Base-by-base conservation (phyloP, 2,888 invertebrate species). In the Diadegma fenestrale region DNA sequence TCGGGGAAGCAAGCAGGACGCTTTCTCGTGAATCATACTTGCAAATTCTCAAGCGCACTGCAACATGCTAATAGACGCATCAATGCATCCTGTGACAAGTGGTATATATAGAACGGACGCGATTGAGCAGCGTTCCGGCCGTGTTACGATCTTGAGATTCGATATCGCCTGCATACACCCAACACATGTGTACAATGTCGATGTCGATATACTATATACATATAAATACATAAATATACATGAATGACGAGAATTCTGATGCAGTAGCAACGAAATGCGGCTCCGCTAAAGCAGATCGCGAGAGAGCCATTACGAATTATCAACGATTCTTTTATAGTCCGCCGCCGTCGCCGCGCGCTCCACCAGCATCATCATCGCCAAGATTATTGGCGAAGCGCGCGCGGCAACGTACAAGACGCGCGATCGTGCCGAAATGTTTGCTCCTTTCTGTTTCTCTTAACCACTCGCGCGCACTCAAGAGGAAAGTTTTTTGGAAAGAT, bases 301-400 rank as follows among this genome's bases (percentile, higher is more conserved):
- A n/a, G 51, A 89, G 89, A 89, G 89, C 90, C 91, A 92, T 92
- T 91, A 90, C 90, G 90, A 89, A 91, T 91, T 92, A 92, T 91
- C 92, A 88, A 89, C 81, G 54, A 89, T 88, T 89, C 88, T 89
- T 91, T 89, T 87, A n/a, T n/a, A 58, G 68, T 69, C 51, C 51
- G 26, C 14, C 43, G 45, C 79, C 68, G 61, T 58, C 64, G 63
- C 33, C 33, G 22, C 37, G 30, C 48, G 37, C 61, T 10, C 30
- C 63, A 43, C 10, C 71, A 64, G 73, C 77, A 72, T 69, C 66
- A 54, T 68, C 66, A 26, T n/a, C 17, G 54, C n/a, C 33, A 30
- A 37, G 66, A 73, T 73, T 61, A 76, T 58, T 79, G 76, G 30
- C 22, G 51, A n/a, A 43, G 30, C 73, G 81, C 66, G 86, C 88